phyloP scores from a whole-genome alignment of 1,140 invertebrate genomes.

The Proctacanthus coquilletti region DNA sequence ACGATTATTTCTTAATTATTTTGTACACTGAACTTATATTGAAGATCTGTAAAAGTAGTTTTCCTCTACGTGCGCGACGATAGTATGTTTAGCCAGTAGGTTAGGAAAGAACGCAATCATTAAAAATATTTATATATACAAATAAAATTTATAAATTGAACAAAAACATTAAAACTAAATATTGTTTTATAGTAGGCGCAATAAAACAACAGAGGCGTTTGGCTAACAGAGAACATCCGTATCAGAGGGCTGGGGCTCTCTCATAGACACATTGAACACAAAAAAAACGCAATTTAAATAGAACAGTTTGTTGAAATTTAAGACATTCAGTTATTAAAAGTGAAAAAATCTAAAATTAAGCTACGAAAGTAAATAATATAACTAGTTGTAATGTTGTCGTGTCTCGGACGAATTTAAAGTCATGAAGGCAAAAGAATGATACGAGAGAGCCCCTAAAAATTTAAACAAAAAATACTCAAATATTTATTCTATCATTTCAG shows the following conservation, averaged over 20 bases:
- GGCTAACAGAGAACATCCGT: constrained; percentile 78
- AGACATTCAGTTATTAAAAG: constrained; percentile 1
- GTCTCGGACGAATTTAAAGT: background rate
- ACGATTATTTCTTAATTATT: too few species aligned
- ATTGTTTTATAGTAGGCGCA: constrained; percentile 34
- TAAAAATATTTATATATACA: background rate
- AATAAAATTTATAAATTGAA: background rate
- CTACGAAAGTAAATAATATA: background rate
- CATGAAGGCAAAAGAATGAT: background rate
- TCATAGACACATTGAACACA: constrained; percentile 29
- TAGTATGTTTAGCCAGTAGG: too few species aligned
- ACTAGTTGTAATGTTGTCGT: background rate
- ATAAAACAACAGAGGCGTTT: constrained; percentile 42
- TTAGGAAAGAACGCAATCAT: too few species aligned
- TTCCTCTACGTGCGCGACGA: too few species aligned
- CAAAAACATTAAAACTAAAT: background rate
- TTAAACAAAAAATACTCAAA: background rate
- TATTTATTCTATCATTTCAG: background rate
- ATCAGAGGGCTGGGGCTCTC: constrained; percentile 77
- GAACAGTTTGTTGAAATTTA: background rate
- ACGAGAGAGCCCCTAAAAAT: background rate
- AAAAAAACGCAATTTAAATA: constrained; percentile 2
- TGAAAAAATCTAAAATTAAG: constrained; percentile 5
- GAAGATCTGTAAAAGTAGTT: too few species aligned
- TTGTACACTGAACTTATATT: too few species aligned